phyloP scores from a whole-genome alignment of 2,888 invertebrate species.

The Chymomyza amoena region DNA sequence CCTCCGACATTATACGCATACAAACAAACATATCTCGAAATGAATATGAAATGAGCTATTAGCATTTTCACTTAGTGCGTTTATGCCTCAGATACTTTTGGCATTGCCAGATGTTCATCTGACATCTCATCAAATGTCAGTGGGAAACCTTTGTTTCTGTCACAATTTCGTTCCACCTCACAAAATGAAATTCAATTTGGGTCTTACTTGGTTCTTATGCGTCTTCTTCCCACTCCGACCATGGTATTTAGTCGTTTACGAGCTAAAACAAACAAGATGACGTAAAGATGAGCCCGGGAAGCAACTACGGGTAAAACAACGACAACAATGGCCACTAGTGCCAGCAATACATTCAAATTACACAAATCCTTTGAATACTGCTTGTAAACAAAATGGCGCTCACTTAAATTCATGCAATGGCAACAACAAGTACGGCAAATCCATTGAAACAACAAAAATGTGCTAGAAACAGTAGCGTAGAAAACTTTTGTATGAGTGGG shows the following conservation, averaged over 20 bases:
- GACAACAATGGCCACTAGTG: constrained; percentile 31
- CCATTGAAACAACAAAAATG: not conserved
- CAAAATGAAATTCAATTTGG: constrained; percentile 5
- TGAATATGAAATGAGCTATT: not conserved
- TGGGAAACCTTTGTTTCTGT: constrained; percentile 19
- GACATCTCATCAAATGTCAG: not conserved
- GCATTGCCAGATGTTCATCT: not conserved
- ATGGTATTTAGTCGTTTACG: constrained; percentile 17
- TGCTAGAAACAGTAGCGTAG: not conserved
- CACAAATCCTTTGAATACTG: constrained; percentile 49
- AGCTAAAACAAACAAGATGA: constrained; percentile 10
- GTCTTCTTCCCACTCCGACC: not conserved
- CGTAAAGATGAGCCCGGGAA: constrained; percentile 16
- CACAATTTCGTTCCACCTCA: constrained; percentile 20
- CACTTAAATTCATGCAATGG: constrained; percentile 26
- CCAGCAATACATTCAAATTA: constrained; percentile 37
- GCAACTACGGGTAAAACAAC: constrained; percentile 11
- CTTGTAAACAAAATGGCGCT: constrained; percentile 41
- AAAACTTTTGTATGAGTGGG: not conserved
- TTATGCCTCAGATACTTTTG: not conserved
- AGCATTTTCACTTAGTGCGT: not conserved
- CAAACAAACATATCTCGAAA: not conserved
- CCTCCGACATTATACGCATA: not conserved
- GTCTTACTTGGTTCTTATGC: not conserved
- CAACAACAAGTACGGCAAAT: constrained; percentile 11